Evolutionary conservation across 2,888 invertebrate genomes (phyloP), one percentile per base, ranked within the genome.

Genomic region (Quadroppia sp.): DNA sequence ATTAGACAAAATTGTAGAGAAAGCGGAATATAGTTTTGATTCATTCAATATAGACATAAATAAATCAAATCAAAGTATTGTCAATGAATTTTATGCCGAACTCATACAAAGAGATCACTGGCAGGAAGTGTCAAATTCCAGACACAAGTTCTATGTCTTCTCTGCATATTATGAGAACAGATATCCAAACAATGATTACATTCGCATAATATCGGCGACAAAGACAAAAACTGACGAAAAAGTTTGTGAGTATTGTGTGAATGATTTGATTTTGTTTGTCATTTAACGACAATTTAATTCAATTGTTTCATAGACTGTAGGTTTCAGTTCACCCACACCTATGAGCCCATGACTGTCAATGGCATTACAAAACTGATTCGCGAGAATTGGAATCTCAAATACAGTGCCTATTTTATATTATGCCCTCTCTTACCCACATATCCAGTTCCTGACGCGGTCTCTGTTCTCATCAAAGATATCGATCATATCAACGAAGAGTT

Each of bases 351-450:
- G 11, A 71, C 75, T 0, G 78, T 79, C 11, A 75, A 74, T 15
- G 79, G 78, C 15, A 75, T 76, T 77, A 82, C 83, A 42, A 80
- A 81, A 89, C 88, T 91, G 2, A 94, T 94, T 75, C 86, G 93
- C 28, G 94, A 94, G 82, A 94, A 94, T 82, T 94, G 94, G 94
- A 94, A 92, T 82, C 84, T 94, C 32, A 91, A 92, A 81, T 94
- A 92, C 78, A 80, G 80, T 59, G 94, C 94, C 11, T 90, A 91
- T 79, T 94, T 93, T 82, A 88, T 94, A 32, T 84, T 93, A 76
- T 94, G 94, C 79, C 88, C 91, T 3, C 11, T 80, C 9, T 69
- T 72, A 17, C 71, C 73, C 36, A 36, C 61, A 15, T 64, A 71
- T 30, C 61, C 71, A 6, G 83, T 86, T 48, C 90, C 90, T 0